Percentiles rank a stretch among this genome's conserved stretches.
These are phyloP conservation scores for Terrapene triunguis DNA, from an alignment of 2,113 vertebrate genomes.

Conservation along the genomic window DNA sequence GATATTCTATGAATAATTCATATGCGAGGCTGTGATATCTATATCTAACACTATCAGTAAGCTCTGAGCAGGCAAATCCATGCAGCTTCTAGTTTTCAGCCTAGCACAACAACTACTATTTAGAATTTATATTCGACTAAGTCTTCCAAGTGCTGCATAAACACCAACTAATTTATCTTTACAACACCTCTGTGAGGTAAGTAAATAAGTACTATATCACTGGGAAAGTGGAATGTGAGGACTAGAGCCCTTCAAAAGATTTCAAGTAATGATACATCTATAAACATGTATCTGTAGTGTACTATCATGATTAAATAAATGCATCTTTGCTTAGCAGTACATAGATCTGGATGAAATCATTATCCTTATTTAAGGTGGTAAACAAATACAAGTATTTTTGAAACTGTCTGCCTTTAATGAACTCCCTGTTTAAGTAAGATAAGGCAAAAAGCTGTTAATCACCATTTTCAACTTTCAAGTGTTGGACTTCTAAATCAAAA, in stretches of 20 bases:
- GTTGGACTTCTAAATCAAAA: background rate
- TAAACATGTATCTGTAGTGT: background rate
- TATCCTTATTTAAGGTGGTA: background rate
- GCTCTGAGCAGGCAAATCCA: background rate
- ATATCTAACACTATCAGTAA: background rate
- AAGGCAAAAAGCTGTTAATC: background rate
- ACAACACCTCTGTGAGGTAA: background rate
- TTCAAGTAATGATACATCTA: background rate
- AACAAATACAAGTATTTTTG: slow-evolving; percentile 17
- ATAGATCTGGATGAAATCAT: slow-evolving; percentile 10
- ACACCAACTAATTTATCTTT: background rate
- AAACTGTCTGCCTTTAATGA: slow-evolving; percentile 10
- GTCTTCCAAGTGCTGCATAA: background rate
- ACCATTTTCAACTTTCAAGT: background rate
- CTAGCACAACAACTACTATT: background rate
- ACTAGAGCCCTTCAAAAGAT: background rate
- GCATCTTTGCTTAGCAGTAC: background rate
- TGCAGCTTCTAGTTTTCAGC: background rate
- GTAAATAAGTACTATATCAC: background rate
- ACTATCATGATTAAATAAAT: slow-evolving; percentile 18
- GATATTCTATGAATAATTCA: background rate
- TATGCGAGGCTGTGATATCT: background rate
- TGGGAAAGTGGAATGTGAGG: background rate
- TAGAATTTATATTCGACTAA: background rate
- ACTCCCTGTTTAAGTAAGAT: background rate